Evolutionary conservation across 1,140 invertebrate species (phyloP), one percentile per base, ranked within the genome.

Genomic region (Riptortus pedestris): DNA sequence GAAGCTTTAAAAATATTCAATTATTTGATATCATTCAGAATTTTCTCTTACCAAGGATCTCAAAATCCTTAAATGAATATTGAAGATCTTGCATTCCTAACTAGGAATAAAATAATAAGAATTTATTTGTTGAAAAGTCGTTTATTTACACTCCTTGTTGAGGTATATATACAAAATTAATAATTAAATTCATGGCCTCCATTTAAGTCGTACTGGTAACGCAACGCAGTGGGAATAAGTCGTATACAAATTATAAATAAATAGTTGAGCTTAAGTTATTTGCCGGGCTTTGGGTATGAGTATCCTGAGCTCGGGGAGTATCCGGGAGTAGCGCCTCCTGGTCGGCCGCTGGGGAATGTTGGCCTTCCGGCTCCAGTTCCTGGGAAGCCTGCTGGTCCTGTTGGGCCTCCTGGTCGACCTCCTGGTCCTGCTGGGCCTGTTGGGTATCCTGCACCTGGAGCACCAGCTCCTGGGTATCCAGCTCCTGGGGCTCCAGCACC

Each of bases 221-320:
- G 22, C 2, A 47, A 47, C 16, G 18, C 45, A 47, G 7, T 47
- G 45, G 22, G 12, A 18, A 22, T 47, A 47, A 47, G 4, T 47
- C 45, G 45, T 47, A 47, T 47, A 47, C 45, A 47, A n/a, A n/a
- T n/a, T n/a, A 47, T 47, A 47, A 47, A 47, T 47, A 47, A 47
- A 47, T 47, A 20, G 22, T 47, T 47, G 45, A 57, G 52, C 52
- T 18, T 57, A 18, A 2, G n/a, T 57, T 57, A 57, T 57, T 57
- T 57, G 24, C 52, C 52, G 28, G 52, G 52, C n/a, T 57, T 57
- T 0, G 52, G 52, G 52, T 57, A 57, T 26, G 22, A 27, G 52
- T 57, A 57, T 26, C 52, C 52, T 26, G 52, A 22, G 52, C 5
- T 4, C 2, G 52, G 52, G 1, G 52, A 57, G 22, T 24, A 57